Evolutionary conservation across 2,888 invertebrate species (phyloP).

Genomic region (Vanessa cardui): DNA sequence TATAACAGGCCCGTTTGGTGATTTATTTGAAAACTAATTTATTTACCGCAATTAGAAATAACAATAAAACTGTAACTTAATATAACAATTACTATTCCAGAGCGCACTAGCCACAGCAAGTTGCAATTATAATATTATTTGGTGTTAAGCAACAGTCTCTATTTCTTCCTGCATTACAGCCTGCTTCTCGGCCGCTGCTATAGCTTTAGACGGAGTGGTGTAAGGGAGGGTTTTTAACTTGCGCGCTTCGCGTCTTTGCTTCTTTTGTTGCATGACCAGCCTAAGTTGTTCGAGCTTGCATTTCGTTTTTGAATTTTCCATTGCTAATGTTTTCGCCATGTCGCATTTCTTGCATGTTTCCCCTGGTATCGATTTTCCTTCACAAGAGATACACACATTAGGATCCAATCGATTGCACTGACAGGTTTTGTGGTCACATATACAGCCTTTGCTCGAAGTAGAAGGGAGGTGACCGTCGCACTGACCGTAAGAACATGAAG

Average conservation of each 20-base stretch:
- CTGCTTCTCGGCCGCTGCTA: constrained; percentile 91
- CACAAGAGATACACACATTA: constrained; percentile 52
- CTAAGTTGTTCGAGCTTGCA: constrained; percentile 94
- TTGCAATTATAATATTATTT: constrained; percentile 32
- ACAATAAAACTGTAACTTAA: constrained; percentile 14
- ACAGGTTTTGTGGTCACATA: constrained; percentile 52
- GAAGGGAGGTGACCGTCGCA: constrained; percentile 64
- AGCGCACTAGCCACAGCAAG: constrained; percentile 32
- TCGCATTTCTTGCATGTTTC: constrained; percentile 76
- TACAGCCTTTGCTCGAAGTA: constrained; percentile 47
- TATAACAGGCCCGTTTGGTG: neutral
- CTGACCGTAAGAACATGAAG: constrained; percentile 65
- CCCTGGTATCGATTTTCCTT: constrained; percentile 48
- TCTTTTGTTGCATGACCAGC: constrained; percentile 94
- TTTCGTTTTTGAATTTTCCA: constrained; percentile 90
- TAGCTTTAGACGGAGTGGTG: constrained; percentile 86
- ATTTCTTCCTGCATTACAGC: constrained; percentile 90
- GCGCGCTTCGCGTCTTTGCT: constrained; percentile 91
- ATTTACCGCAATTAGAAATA: constrained; percentile 4
- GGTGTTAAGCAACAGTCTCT: constrained; percentile 69
- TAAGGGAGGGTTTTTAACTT: constrained; percentile 88
- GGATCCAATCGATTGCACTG: constrained; percentile 53
- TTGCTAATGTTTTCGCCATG: constrained; percentile 79
- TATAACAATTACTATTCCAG: neutral
- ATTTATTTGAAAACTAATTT: constrained; percentile 2